A percentile compares a stretch with the other conserved stretches of the same genome.
Conservation (phyloP, 2,888 invertebrate genomes). For the Lordiphosa andalusiaca region DNA sequence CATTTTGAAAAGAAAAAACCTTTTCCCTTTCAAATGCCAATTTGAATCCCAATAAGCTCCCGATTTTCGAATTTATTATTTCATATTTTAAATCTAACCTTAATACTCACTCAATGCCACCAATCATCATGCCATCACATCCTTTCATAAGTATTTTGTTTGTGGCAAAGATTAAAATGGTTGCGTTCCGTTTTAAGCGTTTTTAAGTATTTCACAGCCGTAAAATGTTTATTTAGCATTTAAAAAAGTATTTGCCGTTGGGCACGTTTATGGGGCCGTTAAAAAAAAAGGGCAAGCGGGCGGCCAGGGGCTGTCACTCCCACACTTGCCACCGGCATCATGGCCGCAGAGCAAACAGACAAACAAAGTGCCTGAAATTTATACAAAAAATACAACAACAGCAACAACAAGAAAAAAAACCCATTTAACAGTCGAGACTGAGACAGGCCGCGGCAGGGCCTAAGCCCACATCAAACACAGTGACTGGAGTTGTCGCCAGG, state of each 20-base stretch:
- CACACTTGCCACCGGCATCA: neutral
- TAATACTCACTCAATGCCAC: no score
- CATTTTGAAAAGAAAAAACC: no score
- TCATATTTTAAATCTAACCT: no score
- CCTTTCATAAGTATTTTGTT: neutral
- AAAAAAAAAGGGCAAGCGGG: constrained; percentile 61
- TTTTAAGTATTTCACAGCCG: constrained; percentile 55
- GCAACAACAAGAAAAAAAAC: constrained; percentile 52
- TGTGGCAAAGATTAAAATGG: constrained; percentile 37
- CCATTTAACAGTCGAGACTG: constrained; percentile 60
- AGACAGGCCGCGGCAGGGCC: constrained; percentile 31
- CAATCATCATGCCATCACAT: neutral
- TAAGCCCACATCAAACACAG: constrained; percentile 62
- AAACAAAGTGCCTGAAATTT: constrained; percentile 63
- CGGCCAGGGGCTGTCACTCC: constrained; percentile 17
- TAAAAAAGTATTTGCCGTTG: constrained; percentile 64
- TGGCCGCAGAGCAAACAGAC: constrained; percentile 52
- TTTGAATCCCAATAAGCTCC: no score
- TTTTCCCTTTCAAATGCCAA: no score
- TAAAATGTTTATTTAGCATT: constrained; percentile 74
- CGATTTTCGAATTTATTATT: no score
- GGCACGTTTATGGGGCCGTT: constrained; percentile 69
- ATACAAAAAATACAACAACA: constrained; percentile 54
- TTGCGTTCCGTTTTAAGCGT: constrained; percentile 48
- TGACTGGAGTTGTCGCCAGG: constrained; percentile 15